Conservation (phyloP, 2,113 vertebrate species). For the Collichthys lucidus region DNA sequence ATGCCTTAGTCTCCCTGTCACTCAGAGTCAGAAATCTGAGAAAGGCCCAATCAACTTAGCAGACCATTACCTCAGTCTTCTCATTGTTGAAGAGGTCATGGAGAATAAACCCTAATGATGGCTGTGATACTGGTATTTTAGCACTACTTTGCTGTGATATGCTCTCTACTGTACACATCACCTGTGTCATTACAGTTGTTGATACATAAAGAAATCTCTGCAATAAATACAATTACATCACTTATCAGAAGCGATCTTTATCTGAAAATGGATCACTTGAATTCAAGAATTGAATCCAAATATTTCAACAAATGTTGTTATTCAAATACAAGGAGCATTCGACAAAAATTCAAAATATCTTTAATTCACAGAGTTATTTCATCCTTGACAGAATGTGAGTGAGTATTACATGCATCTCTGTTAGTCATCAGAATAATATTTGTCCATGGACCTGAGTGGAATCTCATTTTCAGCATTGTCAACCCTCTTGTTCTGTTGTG, state of each 20-base stretch:
- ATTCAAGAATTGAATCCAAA: constrained; percentile 32
- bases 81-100: constrained; percentile 35
- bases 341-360: constrained; percentile 49
- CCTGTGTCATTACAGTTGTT: background rate
- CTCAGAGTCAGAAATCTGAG: constrained; percentile 72
- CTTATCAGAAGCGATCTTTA: constrained; percentile 26
- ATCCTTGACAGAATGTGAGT: constrained; percentile 47
- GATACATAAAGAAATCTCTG: background rate
- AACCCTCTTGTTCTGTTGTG: constrained; percentile 30
- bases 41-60: constrained; percentile 66
- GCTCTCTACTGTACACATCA: constrained; percentile 1
- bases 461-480: constrained; percentile 64
- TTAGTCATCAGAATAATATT: constrained; percentile 74
- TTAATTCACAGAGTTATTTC: constrained; percentile 57
- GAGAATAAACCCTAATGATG: constrained; percentile 27
- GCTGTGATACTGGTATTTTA: constrained; percentile 22
- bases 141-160: constrained; percentile 16
- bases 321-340: constrained; percentile 48
- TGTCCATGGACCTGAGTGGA: constrained; percentile 74
- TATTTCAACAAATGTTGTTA: constrained; percentile 16
- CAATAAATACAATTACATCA: background rate
- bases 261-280: constrained; percentile 35
- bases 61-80: constrained; percentile 59
- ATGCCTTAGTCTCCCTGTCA: constrained; percentile 68
- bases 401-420: constrained; percentile 55